Conservation (phyloP, 1,140 invertebrate genomes). For the Pygmarrhopalites habei region DNA sequence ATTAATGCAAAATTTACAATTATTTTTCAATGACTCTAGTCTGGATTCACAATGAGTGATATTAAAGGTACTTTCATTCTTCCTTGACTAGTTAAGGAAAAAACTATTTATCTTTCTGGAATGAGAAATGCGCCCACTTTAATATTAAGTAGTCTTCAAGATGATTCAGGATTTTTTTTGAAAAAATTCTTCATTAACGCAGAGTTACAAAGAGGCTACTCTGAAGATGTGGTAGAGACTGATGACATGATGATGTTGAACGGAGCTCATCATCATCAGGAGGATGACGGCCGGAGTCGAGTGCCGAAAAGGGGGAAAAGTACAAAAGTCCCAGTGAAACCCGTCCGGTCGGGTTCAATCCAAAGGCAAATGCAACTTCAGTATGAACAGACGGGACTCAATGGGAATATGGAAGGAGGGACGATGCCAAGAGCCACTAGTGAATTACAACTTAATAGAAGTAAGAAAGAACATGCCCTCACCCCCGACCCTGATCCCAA, state of each 20-base stretch:
- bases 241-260: slow-evolving; percentile 59
- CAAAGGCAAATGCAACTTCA: neutral
- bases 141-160: too few relatives aligned
- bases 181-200: slow-evolving; percentile 6
- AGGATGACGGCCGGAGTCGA: slow-evolving; percentile 45
- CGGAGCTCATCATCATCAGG: slow-evolving; percentile 39
- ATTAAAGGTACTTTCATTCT: slow-evolving; percentile 65
- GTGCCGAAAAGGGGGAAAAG: slow-evolving; percentile 52
- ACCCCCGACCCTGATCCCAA: slow-evolving; percentile 39
- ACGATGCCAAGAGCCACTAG: slow-evolving; percentile 64
- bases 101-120: too few relatives aligned
- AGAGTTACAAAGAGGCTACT: slow-evolving; percentile 75
- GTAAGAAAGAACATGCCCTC: slow-evolving; percentile 47
- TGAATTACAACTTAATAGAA: slow-evolving; percentile 63
- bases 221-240: slow-evolving; percentile 67
- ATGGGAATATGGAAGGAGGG: slow-evolving; percentile 41
- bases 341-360: slow-evolving; percentile 58
- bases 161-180: too few relatives aligned
- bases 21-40: too few relatives aligned
- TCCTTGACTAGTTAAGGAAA: too few relatives aligned
- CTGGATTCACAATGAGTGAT: slow-evolving; percentile 87
- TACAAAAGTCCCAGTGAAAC: slow-evolving; percentile 52
- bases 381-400: slow-evolving; percentile 12
- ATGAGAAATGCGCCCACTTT: too few relatives aligned
- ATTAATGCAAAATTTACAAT: too few relatives aligned